Evolutionary conservation across 2,797 vertebrate genomes (phyloP), one percentile per base, ranked within the genome.

Genomic region (Sebastes matsubarae): DNA sequence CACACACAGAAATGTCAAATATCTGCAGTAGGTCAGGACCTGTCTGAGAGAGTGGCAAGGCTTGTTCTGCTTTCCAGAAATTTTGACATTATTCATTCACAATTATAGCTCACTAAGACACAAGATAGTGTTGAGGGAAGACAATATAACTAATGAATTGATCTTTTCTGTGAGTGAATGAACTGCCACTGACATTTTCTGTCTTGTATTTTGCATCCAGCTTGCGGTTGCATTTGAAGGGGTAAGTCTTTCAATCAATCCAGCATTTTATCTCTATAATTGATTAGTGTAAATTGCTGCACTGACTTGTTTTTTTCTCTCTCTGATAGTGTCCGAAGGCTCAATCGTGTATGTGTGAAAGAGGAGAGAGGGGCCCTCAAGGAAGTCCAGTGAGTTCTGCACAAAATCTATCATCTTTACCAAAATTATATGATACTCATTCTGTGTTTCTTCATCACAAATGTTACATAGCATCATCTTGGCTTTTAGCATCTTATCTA

Each of bases 311-410:
- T 1, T 66, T 14, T 75, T n/a, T 75, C 2, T 55, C n/a, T 68
- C 14, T 59, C 25, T 86, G 64, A 68, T 61, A 98, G 97, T 99
- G 97, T 92, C 92, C 93, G 13, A 89, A 85, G 72, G 66, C 0
- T 32, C 93, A 92, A 72, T 75, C 72, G 24, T 98, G 97, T 78
- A 67, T 75, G 38, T 98, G 97, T 94, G 96, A 97, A 83, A 97
- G 94, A 88, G 97, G 97, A 80, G 92, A 95, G 22, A 72, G 87
- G 77, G 97, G 98, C 1, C 84, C 92, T 10, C 90, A 93, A 29
- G 98, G 97, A 79, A 87, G 32, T 88, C 87, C 92, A 59, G 97
- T 98, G 93, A 97, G 29, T 38, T 67, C 29, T 2, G 9, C 2
- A 11, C 20, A 70, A 34, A 34, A 77, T 36, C 1, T 27, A 14